Percentiles rank a stretch among this genome's conserved stretches.
These are phyloP conservation scores for Drosophila repleta DNA, from an alignment of 1,140 invertebrate genomes.

Conservation along the genomic window DNA sequence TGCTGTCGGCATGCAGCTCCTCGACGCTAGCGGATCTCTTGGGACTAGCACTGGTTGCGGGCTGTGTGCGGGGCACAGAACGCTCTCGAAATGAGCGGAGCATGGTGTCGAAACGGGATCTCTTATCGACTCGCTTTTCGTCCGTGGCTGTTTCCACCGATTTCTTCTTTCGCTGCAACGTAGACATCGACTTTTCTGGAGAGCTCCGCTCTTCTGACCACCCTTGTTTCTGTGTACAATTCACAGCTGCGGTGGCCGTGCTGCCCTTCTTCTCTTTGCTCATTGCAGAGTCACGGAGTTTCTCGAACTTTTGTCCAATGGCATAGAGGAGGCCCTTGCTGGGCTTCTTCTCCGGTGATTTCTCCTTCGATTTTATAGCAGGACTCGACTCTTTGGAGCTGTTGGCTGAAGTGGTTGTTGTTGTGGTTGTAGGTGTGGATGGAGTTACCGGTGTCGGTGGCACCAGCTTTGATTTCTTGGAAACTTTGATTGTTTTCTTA, in stretches of 20 bases:
- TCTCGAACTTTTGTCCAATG: constrained; percentile 88
- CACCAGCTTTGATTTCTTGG: constrained; percentile 75
- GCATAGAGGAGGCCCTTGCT: constrained; percentile 84
- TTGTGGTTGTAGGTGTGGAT: constrained; percentile 40
- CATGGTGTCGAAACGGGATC: constrained; percentile 84
- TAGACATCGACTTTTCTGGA: constrained; percentile 24
- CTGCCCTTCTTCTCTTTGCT: constrained; percentile 74
- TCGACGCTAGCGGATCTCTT: constrained; percentile 89
- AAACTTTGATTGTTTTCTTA: constrained; percentile 71
- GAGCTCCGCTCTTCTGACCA: constrained; percentile 45
- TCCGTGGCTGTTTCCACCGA: constrained; percentile 21
- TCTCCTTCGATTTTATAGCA: constrained; percentile 64
- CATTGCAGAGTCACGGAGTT: constrained; percentile 84
- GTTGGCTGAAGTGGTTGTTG: constrained; percentile 69
- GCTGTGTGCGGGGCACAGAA: constrained; percentile 86
- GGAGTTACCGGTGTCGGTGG: constrained; percentile 58
- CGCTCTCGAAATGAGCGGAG: constrained; percentile 86
- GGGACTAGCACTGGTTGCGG: constrained; percentile 84
- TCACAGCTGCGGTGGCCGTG: constrained; percentile 18
- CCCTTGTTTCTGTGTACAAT: constrained; percentile 61
- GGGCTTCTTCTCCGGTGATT: constrained; percentile 76
- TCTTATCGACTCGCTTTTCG: constrained; percentile 70
- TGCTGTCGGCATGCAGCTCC: constrained; percentile 86
- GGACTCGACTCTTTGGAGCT: constrained; percentile 75
- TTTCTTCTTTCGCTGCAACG: constrained; percentile 59